phyloP scores from a whole-genome alignment of 2,888 invertebrate species.

The Ormia ochracea region DNA sequence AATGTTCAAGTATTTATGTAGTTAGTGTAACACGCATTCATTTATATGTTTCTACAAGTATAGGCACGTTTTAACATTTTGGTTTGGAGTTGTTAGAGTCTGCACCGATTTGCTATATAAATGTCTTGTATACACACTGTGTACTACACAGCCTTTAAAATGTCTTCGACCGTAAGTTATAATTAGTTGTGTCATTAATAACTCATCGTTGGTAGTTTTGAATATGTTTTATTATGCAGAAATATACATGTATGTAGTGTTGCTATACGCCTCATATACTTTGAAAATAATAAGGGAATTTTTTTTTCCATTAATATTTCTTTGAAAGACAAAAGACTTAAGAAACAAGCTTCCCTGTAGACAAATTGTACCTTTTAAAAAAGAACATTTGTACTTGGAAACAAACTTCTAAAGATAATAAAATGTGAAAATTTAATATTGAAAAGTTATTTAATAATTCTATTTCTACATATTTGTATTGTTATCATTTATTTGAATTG shows the following conservation, averaged over 20 bases:
- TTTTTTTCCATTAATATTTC: background rate
- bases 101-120: background rate
- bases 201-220: too few species aligned
- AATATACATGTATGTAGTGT: background rate
- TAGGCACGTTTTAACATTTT: background rate
- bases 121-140: background rate
- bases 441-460: too few species aligned
- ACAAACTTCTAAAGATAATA: background rate
- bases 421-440: too few species aligned
- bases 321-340: background rate
- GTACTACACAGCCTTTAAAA: background rate
- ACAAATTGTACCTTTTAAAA: background rate
- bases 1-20: background rate
- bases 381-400: background rate
- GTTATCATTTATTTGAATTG: too few species aligned
- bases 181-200: slow-evolving; percentile 15
- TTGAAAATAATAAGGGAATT: background rate
- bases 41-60: background rate
- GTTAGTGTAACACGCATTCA: background rate
- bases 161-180: background rate
- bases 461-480: too few species aligned
- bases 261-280: background rate
- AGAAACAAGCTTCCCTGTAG: background rate
- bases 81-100: background rate
- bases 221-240: background rate